Conservation (phyloP, 2,113 vertebrate species). For the Thunnus maccoyii region DNA sequence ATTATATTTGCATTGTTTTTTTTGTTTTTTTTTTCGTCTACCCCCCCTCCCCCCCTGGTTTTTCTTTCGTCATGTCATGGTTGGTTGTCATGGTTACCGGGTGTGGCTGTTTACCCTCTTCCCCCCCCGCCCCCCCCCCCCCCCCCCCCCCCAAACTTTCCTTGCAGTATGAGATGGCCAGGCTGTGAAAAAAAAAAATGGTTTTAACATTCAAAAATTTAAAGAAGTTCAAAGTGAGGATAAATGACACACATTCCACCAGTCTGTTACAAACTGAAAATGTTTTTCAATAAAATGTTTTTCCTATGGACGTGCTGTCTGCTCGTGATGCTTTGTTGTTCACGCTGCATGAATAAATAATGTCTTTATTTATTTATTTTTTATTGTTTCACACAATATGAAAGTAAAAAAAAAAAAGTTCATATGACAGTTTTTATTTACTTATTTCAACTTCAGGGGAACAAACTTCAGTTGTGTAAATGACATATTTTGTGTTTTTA, state of each 20-base stretch:
- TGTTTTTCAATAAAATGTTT: conserved; percentile 99
- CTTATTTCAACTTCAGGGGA: neutral
- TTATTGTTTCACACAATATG: conserved; percentile 1
- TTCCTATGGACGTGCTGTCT: conserved; percentile 95
- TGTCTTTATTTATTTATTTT: neutral
- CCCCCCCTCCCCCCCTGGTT: conserved; percentile 73
- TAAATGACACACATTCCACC: conserved; percentile 94
- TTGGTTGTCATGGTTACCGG: conserved; percentile 87
- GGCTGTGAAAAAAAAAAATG: conserved; percentile 82
- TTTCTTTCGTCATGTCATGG: conserved; percentile 87
- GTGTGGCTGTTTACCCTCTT: conserved; percentile 87
- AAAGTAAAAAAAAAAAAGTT: neutral
- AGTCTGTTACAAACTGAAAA: conserved; percentile 98
- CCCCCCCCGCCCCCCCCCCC: conserved; percentile 75
- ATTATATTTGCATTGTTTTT: conserved; percentile 95
- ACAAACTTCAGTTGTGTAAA: too few species aligned
- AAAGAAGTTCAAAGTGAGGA: conserved; percentile 79
- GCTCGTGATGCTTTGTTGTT: conserved; percentile 37
- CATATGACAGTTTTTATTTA: neutral
- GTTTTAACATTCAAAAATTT: conserved; percentile 73
- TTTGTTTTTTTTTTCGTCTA: conserved; percentile 65
- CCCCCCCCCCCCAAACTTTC: conserved; percentile 70
- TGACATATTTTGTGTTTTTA: too few species aligned
- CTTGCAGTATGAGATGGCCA: conserved; percentile 88
- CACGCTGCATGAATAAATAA: conserved; percentile 20